Evolutionary conservation across 2,113 vertebrate species (phyloP).

Genomic region (Neofelis nebulosa): DNA sequence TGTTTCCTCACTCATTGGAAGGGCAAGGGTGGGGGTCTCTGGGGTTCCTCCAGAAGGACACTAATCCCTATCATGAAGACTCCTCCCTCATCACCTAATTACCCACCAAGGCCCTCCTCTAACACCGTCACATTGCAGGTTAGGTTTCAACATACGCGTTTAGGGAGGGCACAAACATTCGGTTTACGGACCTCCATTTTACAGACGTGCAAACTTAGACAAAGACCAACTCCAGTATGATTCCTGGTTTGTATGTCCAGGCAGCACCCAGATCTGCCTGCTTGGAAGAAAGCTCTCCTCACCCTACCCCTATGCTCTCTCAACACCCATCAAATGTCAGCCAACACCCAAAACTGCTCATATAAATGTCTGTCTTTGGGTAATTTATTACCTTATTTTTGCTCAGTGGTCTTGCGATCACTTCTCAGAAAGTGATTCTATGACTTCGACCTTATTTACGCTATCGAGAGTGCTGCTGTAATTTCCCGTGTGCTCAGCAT

Average conservation of each 20-base stretch:
- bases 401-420: neutral
- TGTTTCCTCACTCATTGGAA: neutral
- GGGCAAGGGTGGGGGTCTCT: neutral
- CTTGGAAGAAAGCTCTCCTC: neutral
- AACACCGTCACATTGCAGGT: neutral
- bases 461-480: too few relatives aligned
- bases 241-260: neutral
- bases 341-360: neutral
- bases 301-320: neutral
- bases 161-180: neutral
- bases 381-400: neutral
- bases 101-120: neutral
- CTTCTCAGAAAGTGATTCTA: neutral
- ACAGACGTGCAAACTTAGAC: neutral
- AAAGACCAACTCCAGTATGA: neutral
- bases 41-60: neutral
- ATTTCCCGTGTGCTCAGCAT: neutral
- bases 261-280: neutral
- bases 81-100: neutral
- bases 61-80: too few relatives aligned
- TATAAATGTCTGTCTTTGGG: neutral
- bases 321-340: fast-evolving
- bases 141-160: too few relatives aligned
- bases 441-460: neutral
- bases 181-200: neutral